Conservation (phyloP, 2,888 invertebrate genomes). For the Peribatodes rhomboidaria region DNA sequence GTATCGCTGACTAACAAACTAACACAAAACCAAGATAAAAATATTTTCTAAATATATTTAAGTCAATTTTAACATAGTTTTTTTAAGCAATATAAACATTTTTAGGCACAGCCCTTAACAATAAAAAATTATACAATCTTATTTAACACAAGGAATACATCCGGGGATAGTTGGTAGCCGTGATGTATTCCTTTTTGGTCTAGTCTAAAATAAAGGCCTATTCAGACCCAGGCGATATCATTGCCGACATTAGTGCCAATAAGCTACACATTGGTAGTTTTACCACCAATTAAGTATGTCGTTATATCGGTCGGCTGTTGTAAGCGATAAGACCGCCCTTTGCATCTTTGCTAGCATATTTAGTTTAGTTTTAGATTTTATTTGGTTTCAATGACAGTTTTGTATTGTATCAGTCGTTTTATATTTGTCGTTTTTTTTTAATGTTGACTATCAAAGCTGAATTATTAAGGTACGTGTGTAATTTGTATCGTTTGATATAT, state of each 20-base stretch:
- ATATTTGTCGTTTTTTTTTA: too few relatives aligned
- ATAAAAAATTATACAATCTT: conserved; percentile 34
- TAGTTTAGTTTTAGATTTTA: too few relatives aligned
- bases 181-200: neutral
- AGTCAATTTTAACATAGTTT: conserved; percentile 6
- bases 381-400: too few relatives aligned
- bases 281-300: neutral
- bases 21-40: neutral
- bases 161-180: neutral
- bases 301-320: too few relatives aligned
- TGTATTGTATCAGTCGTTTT: too few relatives aligned
- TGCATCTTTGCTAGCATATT: too few relatives aligned
- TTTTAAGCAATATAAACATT: conserved; percentile 40
- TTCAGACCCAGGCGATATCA: neutral
- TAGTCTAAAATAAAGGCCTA: conserved; percentile 2
- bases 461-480: too few relatives aligned
- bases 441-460: too few relatives aligned
- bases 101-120: conserved; percentile 44
- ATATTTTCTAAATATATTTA: neutral
- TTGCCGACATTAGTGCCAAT: too few relatives aligned
- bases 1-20: conserved; percentile 4
- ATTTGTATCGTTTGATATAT: too few relatives aligned
- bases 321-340: too few relatives aligned
- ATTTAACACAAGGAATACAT: conserved; percentile 10
- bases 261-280: neutral